Evolutionary conservation across 1,140 invertebrate species (phyloP), one percentile per base, ranked within the genome.

Genomic region (Phymorhynchus buccinoides): DNA sequence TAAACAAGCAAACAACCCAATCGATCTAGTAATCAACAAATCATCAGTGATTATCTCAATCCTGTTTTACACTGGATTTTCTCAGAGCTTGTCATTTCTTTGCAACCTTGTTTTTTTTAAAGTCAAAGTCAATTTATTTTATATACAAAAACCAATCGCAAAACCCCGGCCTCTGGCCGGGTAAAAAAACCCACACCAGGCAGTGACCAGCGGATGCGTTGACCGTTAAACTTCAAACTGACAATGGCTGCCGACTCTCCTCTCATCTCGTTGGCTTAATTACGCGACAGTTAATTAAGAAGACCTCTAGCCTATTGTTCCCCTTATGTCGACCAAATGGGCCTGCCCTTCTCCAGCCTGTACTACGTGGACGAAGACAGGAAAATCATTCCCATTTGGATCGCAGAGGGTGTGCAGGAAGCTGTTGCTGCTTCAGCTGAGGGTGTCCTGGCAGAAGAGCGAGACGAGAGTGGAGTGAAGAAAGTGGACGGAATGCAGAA

Each of bases 371-470:
- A 71, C 41, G 73, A 37, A 18, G 81, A 62, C 37, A 22, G 62
- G 16, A 83, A 83, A 39, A 71, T 83, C 35, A 66, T 83, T 73
- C 81, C 81, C 41, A 68, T 83, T 44, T 83, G 81, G 81, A 44
- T 71, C 30, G 37, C 81, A 18, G 30, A 27, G 22, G 52, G 41
- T 2, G 48, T 18, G 30, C 0, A 48, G n/a, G 37, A 42, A 6
- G 3, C 30, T 14, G 39, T 39, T 12, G 75, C 16, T 22, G 68
- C 68, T 12, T 32, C 68, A 35, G 37, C 37, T 12, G 37, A 12
- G 14, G 73, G 37, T 27, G 73, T 27, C 37, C 14, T 41, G 73
- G 73, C 27, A 37, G 73, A 9, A 18, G 73, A 30, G 18, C 37
- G 18, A 27, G 73, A 12, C 14, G 73, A 37, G 9, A 37, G 12